A percentile compares a stretch with the other conserved stretches of the same genome.
These are phyloP conservation scores for Phaonia tiefii DNA, from an alignment of 2,888 invertebrate genomes.

Conservation along the genomic window DNA sequence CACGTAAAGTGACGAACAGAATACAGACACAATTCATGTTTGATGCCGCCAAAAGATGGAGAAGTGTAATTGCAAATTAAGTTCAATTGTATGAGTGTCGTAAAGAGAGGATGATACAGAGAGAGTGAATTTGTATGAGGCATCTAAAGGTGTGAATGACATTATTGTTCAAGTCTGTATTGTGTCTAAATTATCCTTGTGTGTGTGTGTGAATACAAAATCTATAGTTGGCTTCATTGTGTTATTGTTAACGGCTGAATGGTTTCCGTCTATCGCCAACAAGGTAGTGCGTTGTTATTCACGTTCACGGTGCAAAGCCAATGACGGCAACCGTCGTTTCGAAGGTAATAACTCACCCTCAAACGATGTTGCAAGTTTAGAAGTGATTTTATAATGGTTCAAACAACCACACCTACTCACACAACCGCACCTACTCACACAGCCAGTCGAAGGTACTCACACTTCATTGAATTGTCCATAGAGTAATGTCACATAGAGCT, in stretches of 20 bases:
- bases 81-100: too few relatives aligned
- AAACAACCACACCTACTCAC: background rate
- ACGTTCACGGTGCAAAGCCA: background rate
- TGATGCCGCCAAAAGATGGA: background rate
- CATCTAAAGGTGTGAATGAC: too few relatives aligned
- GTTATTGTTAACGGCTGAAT: constrained; percentile 3
- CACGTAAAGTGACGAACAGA: background rate
- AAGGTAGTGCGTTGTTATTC: constrained; percentile 5
- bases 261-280: background rate
- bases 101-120: too few relatives aligned
- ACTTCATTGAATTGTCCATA: background rate
- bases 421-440: background rate
- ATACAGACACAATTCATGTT: background rate
- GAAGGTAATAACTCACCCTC: constrained; percentile 44
- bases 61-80: too few relatives aligned
- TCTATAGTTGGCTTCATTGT: constrained; percentile 4
- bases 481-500: too few relatives aligned
- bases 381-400: constrained; percentile 64
- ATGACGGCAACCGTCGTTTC: background rate
- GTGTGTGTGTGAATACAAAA: too few relatives aligned
- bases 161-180: too few relatives aligned
- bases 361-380: constrained; percentile 54
- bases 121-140: too few relatives aligned
- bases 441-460: background rate
- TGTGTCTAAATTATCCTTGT: too few relatives aligned